Base-by-base conservation (phyloP, 1,140 invertebrate species). In the Babylonia areolata region DNA sequence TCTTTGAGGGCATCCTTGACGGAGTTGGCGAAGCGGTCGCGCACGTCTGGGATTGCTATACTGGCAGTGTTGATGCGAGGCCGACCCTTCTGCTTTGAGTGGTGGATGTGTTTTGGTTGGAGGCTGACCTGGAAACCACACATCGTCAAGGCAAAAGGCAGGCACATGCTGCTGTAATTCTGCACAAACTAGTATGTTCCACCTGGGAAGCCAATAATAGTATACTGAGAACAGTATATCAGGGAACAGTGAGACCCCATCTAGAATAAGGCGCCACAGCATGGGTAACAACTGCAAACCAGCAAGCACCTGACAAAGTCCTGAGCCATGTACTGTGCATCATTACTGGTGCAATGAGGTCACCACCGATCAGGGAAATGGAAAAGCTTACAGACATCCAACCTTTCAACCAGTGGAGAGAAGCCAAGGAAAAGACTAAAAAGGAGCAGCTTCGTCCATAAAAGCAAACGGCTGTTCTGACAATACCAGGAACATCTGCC, bases 231-330 rank as follows among this genome's bases (percentile, higher is more conserved):
- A 54, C 78, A 51, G 40, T 83, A 1, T 81, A 85, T 42, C 75
- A 81, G 37, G 81, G 85, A 78, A 81, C 58, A n/a, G 81, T 85
- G 6, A 81, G 81, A 33, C 86, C 84, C 23, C 79, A 81, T 33
- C 86, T 89, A 17, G 86, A 89, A 58, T 86, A 86, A 40, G 86
- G 86, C 39, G 84, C 84, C 64, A 75, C 58, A 31, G 35, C 86
- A 58, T 86, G 88, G 11, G 42, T 81, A 84, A 23, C 85, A 71
- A 84, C 78, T 39, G 80, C 73, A 1, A 78, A 81, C 28, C 69
- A 51, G 42, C 42, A 85, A 58, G 20, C 17, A 28, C 84, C 85
- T 37, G 85, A 86, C 46, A 88, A 81, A 71, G 87, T 88, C 39
- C 87, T 84, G 46, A 86, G 86, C 75, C 85, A 88, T 40, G 81